phyloP scores from a whole-genome alignment of 2,888 invertebrate genomes.

The Tortricodes alternella region DNA sequence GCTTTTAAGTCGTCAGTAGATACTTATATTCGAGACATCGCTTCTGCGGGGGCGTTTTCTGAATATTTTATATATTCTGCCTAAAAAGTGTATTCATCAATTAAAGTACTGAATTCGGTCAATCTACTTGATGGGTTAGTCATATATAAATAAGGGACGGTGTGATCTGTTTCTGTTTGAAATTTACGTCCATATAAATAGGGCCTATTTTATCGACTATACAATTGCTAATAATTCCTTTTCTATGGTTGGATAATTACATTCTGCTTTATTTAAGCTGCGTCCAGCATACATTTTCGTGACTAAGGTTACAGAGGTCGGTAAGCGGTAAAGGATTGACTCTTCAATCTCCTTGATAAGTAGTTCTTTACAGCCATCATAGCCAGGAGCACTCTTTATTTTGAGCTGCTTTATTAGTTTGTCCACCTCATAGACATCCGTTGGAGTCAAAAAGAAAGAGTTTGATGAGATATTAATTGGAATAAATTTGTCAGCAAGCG shows the following conservation, averaged over 20 bases:
- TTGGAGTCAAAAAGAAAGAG: background rate
- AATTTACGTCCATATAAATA: constrained; percentile 33
- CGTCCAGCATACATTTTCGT: background rate
- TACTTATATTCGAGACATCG: background rate
- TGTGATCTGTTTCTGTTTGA: constrained; percentile 30
- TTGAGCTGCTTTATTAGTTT: background rate
- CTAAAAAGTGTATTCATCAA: constrained; percentile 29
- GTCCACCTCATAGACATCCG: background rate
- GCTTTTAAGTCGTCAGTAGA: background rate
- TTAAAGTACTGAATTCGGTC: constrained; percentile 1
- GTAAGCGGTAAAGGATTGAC: no score
- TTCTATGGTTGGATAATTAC: constrained; percentile 30
- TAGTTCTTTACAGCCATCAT: background rate
- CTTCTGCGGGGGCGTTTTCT: background rate
- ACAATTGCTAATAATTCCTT: constrained; percentile 32
- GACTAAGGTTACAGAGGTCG: no score
- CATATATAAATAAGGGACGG: background rate
- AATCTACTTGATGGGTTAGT: background rate
- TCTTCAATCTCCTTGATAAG: background rate
- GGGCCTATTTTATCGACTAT: constrained; percentile 30
- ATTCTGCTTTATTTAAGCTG: constrained; percentile 13
- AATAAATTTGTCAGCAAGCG: background rate
- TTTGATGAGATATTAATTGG: background rate
- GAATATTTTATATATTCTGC: background rate
- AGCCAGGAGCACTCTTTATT: background rate